Base-by-base conservation (phyloP, 2,113 vertebrate species). In the Caranx melampygus region DNA sequence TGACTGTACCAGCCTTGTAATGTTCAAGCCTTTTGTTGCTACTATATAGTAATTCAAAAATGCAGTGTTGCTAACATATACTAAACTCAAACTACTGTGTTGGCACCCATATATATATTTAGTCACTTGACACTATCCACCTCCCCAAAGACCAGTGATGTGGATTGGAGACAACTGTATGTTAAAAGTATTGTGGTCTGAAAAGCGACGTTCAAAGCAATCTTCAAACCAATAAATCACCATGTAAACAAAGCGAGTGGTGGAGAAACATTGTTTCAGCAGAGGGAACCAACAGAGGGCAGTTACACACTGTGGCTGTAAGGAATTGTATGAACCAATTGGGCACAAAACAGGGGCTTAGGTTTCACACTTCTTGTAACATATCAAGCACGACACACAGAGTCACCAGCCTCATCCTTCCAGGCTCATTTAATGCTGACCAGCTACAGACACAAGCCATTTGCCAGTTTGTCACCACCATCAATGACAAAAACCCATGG, bases 221-320 rank as follows among this genome's bases (percentile, higher is more conserved):
- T 82, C 31, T 76, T 37, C 55, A 61, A 75, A 60, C 61, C 74
- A 75, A 86, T 79, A 59, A 69, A 81, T 86, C 73, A 70, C 26
- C 75, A 78, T 78, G 78, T 84, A 74, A 81, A 80, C 59, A 67
- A 82, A 80, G 57, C 10, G 18, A 66, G 75, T 16, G 47, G 66
- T 78, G 51, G 72, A 26, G 62, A 80, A 76, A 63, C 20, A 26
- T 6, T 34, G 58, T 76, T 51, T 66, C n/a, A 31, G 7, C 31
- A 57, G 57, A 75, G 73, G 68, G 75, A 64, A 61, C 75, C 69
- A 78, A 87, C 45, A 84, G 73, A 86, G 52, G 60, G 74, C 67
- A 71, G 63, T 64, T 85, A 58, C 47, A 69, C 35, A 57, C 75
- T 72, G 73, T 58, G 47, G 34, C 69, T 65, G 20, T 42, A 13